These are phyloP conservation scores for Chironomus striatipennis DNA, from an alignment of 1,140 invertebrate genomes.

Conservation along the genomic window DNA sequence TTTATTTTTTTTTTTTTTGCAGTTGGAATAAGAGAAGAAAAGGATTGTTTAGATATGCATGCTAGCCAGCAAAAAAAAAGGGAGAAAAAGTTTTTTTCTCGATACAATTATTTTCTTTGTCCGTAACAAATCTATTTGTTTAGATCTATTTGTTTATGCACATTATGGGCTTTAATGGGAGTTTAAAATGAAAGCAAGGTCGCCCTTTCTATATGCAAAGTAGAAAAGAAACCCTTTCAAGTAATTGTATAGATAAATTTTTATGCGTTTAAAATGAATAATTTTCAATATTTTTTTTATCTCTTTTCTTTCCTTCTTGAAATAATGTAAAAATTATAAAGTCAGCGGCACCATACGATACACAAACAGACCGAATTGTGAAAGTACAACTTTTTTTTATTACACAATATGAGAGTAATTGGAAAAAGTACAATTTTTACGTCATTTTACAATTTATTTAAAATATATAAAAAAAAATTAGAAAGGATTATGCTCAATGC, in stretches of 20 bases:
- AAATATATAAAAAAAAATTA: not conserved
- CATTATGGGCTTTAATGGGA: not conserved
- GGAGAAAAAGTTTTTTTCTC: too few species aligned
- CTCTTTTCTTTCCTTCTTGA: not conserved
- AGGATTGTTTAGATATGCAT: not conserved
- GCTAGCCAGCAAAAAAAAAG: not conserved
- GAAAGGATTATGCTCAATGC: not conserved
- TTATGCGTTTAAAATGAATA: not conserved
- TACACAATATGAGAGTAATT: conserved; percentile 9
- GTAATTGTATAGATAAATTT: not conserved
- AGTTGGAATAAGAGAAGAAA: not conserved
- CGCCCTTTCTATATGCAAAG: conserved; percentile 6
- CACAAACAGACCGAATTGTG: not conserved
- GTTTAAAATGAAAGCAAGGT: not conserved
- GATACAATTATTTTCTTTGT: too few species aligned
- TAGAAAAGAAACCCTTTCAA: not conserved
- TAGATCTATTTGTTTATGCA: not conserved
- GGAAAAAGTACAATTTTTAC: conserved; percentile 9
- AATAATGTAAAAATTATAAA: not conserved
- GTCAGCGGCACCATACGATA: too few species aligned
- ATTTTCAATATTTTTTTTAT: not conserved
- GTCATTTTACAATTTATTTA: conserved; percentile 4
- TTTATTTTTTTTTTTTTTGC: too few species aligned
- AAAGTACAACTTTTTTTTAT: not conserved
- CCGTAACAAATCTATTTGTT: not conserved